Evolutionary conservation across 1,140 invertebrate genomes (phyloP), one percentile per base, ranked within the genome.

Genomic region (Oryzaephilus surinamensis): DNA sequence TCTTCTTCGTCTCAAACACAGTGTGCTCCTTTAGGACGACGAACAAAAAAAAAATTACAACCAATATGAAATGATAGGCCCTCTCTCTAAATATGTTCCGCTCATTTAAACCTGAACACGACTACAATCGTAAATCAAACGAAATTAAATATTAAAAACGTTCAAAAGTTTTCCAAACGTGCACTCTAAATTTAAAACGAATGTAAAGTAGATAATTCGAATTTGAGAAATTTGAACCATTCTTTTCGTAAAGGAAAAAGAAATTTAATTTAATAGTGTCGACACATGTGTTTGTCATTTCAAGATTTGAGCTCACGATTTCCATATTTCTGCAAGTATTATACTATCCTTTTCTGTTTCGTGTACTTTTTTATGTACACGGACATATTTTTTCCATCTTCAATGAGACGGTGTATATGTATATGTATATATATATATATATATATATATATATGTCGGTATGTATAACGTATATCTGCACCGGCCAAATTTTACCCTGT

Each of bases 101-200:
- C 50, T 44, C 48, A 45, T 45, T 46, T 39, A 45, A 54, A 51
- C 44, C 46, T 51, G 55, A 53, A 55, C 52, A 56, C 48, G 48
- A 50, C 53, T 55, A 51, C 47, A 55, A 52, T 59, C 59, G 58
- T 61, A 61, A 61, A 61, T 61, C 59, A 62, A 62, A 57, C 47
- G 45, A 53, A 62, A 62, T 62, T 62, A 62, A 59, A 62, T 62
- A 62, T 62, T 60, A 59, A 62, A 61, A 62, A 59, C 57, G 54
- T 53, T 57, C 52, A 50, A 54, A 56, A 37, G 52, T 55, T 24
- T 53, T 52, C 46, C 45, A 44, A 40, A 44, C 48, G 50, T 11
- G 11, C 51, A 48, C 41, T 55, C 54, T 57, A 58, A 60, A 60
- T 60, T 61, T 54, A 55, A 60, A 61, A 61, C 59, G 56, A 60